Evolutionary conservation across 2,888 invertebrate species (phyloP).

Genomic region (Chouioia cunea): DNA sequence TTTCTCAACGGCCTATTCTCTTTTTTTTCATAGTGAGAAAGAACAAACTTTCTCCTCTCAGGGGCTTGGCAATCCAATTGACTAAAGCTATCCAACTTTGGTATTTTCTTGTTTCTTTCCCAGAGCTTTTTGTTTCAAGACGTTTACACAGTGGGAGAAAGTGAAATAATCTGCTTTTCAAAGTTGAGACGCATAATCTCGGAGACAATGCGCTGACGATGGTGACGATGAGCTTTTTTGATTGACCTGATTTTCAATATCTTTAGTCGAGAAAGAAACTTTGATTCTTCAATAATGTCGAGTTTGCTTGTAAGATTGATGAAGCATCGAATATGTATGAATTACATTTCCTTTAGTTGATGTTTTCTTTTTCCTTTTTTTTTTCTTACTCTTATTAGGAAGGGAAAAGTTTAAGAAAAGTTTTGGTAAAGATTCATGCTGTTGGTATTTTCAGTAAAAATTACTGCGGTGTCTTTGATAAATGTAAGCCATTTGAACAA

Average conservation of each 20-base stretch:
- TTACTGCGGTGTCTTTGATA: no score
- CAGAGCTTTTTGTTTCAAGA: slow-evolving; percentile 6
- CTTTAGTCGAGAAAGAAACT: no score
- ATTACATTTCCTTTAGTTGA: no score
- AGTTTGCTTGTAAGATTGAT: no score
- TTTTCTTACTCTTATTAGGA: background rate
- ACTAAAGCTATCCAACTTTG: slow-evolving; percentile 43
- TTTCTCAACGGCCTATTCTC: background rate
- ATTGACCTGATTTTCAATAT: slow-evolving; percentile 27
- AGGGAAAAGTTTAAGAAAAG: no score
- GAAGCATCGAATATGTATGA: no score
- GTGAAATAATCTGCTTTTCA: background rate
- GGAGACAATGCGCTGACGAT: no score
- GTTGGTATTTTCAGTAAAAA: no score
- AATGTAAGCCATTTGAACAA: no score
- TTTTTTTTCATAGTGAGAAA: background rate
- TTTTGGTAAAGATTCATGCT: no score
- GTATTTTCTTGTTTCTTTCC: slow-evolving; percentile 30
- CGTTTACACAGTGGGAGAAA: background rate
- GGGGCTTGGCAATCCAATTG: slow-evolving; percentile 49
- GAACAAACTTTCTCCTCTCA: slow-evolving; percentile 47
- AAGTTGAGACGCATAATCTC: slow-evolving; percentile 13
- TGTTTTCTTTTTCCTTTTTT: background rate
- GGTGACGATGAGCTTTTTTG: slow-evolving; percentile 11
- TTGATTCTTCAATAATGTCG: no score